Evolutionary conservation across 2,797 vertebrate genomes (phyloP), one percentile per base, ranked within the genome.

Genomic region (Pyrocephalus nanus): DNA sequence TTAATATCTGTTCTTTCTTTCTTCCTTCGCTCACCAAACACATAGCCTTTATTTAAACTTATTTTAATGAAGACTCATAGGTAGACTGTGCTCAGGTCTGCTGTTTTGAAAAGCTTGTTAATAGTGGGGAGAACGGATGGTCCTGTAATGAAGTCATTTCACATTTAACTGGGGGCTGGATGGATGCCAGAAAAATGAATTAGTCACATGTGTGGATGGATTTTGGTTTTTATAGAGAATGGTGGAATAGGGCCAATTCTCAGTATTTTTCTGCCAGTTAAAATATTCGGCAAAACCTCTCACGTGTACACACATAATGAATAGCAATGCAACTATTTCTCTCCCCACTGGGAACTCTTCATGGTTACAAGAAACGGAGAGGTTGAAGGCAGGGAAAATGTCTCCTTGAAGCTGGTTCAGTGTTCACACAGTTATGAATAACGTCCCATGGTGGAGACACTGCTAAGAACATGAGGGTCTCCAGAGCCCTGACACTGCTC

Each of bases 71-170:
- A 95, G 86, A 94, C 90, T 95, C 93, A 38, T 70, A 82, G 83
- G 94, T 94, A 94, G 92, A 62, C 65, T 67, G 36, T 74, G 66
- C 80, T 95, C 91, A 82, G 90, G 89, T 96, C 88, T 95, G 69
- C 88, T 95, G 78, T 95, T 94, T 93, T 96, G 88, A 79, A 88
- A 93, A 90, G 83, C 88, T 85, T 40, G 66, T 95, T 96, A 95
- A 91, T 75, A 67, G 92, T 4, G 53, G 66, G 77, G 48, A 73
- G 90, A 89, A 79, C 0, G 67, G 84, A 93, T 82, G 27, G 92
- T 81, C 88, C 89, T 89, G 75, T 87, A 88, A 92, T 92, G 81
- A 96, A 97, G 95, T 96, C 74, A 96, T 96, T 94, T 91, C 88
- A 88, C 83, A 57, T 95, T 91, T 95, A 91, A 82, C 60, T 90